phyloP scores from a whole-genome alignment of 1,140 invertebrate genomes.

The Drosophila littoralis region DNA sequence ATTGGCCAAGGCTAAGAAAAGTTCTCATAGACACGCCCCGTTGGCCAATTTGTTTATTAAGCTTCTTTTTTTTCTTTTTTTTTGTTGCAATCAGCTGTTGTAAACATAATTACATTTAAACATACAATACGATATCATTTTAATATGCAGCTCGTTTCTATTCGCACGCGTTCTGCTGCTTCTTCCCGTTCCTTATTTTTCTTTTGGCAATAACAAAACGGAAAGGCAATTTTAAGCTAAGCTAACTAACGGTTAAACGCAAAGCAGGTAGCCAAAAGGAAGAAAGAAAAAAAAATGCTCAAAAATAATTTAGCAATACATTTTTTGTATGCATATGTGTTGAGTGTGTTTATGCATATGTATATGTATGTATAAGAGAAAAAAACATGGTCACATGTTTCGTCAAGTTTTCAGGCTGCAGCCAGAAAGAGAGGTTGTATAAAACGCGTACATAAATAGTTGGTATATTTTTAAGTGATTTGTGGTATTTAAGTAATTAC shows the following conservation, averaged over 20 bases:
- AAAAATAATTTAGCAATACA: constrained; percentile 3
- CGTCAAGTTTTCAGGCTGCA: neutral
- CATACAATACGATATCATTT: constrained; percentile 28
- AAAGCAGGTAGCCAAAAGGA: constrained; percentile 17
- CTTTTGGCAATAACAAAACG: constrained; percentile 45
- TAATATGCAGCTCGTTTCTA: neutral
- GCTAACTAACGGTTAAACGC: constrained; percentile 53
- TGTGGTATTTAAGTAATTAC: constrained; percentile 24
- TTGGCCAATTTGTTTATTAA: constrained; percentile 6
- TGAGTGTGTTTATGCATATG: constrained; percentile 4
- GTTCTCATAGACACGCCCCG: constrained; percentile 2
- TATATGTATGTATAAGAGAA: neutral
- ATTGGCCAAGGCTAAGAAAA: constrained; percentile 15
- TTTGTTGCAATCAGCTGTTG: neutral
- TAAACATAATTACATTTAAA: constrained; percentile 7
- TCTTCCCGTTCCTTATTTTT: constrained; percentile 11
- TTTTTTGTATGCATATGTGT: constrained; percentile 8
- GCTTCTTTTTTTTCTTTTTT: constrained; percentile 6
- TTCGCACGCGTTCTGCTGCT: neutral
- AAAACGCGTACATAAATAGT: constrained; percentile 40
- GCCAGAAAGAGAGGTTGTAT: constrained; percentile 10
- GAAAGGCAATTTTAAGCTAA: constrained; percentile 61
- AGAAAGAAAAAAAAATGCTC: constrained; percentile 2
- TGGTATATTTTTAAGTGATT: constrained; percentile 21
- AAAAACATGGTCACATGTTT: neutral